A percentile compares a stretch with the other conserved stretches of the same genome.
These are phyloP conservation scores for Siniperca obscura DNA, from an alignment of 2,797 vertebrate genomes.

Conservation along the genomic window DNA sequence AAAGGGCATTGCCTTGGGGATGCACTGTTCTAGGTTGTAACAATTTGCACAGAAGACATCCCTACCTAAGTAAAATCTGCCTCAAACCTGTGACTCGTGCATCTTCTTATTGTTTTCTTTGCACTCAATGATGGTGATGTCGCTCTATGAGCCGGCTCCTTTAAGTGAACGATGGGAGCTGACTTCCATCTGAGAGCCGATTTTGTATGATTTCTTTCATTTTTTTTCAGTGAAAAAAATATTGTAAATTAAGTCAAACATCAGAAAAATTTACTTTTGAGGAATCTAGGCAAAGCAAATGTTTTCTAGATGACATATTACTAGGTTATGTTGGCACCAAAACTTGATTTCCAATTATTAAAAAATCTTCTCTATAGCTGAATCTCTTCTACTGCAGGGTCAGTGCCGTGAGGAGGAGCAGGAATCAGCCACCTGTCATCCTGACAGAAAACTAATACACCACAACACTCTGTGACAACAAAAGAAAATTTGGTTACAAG, in stretches of 20 bases:
- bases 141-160: too few relatives aligned
- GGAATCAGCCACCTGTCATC: conserved; percentile 3
- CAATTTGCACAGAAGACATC: conserved; percentile 1
- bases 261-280: neutral
- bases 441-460: conserved; percentile 28
- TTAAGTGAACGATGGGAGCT: too few relatives aligned
- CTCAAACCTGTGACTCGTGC: neutral
- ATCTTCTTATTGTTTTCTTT: neutral
- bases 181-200: too few relatives aligned
- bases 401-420: neutral
- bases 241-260: neutral
- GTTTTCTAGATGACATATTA: neutral
- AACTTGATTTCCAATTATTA: conserved; percentile 1
- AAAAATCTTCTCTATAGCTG: neutral
- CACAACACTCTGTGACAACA: neutral
- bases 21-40: neutral
- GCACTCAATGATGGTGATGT: neutral
- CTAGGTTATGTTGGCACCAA: neutral
- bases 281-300: conserved; percentile 5
- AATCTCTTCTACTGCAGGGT: conserved; percentile 10
- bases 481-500: neutral
- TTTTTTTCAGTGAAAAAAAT: neutral
- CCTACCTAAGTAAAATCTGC: neutral
- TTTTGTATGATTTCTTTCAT: too few relatives aligned
- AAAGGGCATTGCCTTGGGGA: neutral